These are phyloP conservation scores for Heliconius cydno DNA, from an alignment of 2,888 invertebrate species.

Conservation along the genomic window DNA sequence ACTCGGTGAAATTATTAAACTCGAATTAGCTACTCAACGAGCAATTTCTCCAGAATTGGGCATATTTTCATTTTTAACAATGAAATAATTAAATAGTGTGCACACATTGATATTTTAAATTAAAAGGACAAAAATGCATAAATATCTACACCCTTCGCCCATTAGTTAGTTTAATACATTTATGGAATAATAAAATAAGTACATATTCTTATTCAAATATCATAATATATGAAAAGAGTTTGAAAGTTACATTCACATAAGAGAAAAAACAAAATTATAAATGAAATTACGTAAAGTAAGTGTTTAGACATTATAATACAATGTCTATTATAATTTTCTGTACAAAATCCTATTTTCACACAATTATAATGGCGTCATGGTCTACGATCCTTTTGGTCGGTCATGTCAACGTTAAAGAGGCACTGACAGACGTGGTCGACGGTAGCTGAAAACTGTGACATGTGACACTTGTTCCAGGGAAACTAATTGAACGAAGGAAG, in stretches of 20 bases:
- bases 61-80: too few species aligned
- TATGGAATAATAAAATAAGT: not conserved
- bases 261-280: too few species aligned
- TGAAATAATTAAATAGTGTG: not conserved
- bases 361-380: not conserved
- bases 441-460: constrained; percentile 12
- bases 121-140: not conserved
- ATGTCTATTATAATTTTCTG: not conserved
- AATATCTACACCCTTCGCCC: not conserved
- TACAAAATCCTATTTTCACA: not conserved
- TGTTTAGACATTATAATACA: not conserved
- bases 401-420: constrained; percentile 13
- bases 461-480: not conserved
- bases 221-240: too few species aligned
- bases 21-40: too few species aligned
- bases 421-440: constrained; percentile 13
- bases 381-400: not conserved
- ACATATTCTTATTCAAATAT: too few species aligned
- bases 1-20: too few species aligned
- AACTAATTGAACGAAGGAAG: constrained; percentile 5
- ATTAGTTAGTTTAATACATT: not conserved
- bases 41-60: too few species aligned
- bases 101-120: not conserved
- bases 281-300: not conserved
- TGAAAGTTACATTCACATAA: too few species aligned